Percentiles rank a stretch among this genome's conserved stretches.
Conservation (phyloP, 1,140 invertebrate species). For the Latrodectus geometricus region DNA sequence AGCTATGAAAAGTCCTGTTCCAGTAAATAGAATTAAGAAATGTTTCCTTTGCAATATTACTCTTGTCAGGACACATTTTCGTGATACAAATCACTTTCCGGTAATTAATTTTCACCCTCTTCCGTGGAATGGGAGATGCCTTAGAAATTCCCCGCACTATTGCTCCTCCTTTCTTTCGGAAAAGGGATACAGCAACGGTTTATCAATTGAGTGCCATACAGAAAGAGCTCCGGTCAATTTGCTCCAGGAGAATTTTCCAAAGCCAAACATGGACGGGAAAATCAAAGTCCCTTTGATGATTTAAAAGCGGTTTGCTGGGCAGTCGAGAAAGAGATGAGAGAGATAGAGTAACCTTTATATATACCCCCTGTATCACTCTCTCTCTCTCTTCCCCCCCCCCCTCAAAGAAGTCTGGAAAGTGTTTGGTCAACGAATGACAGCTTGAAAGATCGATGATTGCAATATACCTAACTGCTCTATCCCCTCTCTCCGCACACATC, state of each 20-base stretch:
- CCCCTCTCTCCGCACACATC: background rate
- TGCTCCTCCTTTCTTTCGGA: no score
- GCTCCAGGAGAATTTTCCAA: background rate
- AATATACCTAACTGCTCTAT: constrained; percentile 14
- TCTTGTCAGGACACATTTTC: no score
- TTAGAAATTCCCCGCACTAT: no score
- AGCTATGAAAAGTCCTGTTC: no score
- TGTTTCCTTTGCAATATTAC: no score
- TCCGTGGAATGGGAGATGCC: no score
- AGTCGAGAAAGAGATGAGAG: background rate
- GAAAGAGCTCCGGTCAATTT: background rate
- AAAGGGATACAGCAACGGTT: no score
- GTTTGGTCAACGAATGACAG: constrained; percentile 54
- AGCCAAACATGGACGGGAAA: background rate
- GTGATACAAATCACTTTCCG: no score
- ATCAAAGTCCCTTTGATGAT: background rate
- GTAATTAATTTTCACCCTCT: no score
- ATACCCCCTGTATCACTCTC: background rate
- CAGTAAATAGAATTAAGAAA: no score
- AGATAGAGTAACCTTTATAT: background rate
- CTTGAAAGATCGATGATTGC: constrained; percentile 45
- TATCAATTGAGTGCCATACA: no score
- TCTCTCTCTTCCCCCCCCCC: background rate
- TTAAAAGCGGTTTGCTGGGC: background rate
- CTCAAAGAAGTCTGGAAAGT: constrained; percentile 42